phyloP scores from a whole-genome alignment of 2,113 vertebrate species.

The Hippopotamus amphibius region DNA sequence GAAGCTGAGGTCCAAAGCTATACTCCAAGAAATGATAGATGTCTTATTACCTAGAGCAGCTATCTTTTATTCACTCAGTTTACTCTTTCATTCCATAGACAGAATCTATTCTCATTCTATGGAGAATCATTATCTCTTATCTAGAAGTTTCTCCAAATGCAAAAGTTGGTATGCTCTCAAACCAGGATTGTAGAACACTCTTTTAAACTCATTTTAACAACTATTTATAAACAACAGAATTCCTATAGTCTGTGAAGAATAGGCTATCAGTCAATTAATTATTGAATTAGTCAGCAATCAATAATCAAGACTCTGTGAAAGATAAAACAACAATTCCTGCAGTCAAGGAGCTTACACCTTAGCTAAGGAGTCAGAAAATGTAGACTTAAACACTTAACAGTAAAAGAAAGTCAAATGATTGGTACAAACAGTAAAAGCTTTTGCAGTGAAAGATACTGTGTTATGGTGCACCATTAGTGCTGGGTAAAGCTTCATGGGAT shows the following conservation, averaged over 20 bases:
- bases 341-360: neutral
- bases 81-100: neutral
- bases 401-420: neutral
- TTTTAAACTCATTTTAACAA: neutral
- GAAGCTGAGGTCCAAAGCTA: neutral
- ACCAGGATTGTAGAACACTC: neutral
- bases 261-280: neutral
- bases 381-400: neutral
- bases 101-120: neutral
- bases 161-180: neutral
- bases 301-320: neutral
- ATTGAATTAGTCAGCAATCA: neutral
- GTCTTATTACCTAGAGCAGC: neutral
- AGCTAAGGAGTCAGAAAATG: neutral
- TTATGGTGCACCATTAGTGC: neutral
- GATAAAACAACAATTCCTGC: neutral
- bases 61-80: neutral
- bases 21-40: neutral
- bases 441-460: neutral
- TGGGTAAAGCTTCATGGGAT: neutral
- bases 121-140: neutral
- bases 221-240: neutral
- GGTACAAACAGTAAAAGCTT: neutral
- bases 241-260: neutral
- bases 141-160: neutral